Evolutionary conservation across 2,888 invertebrate species (phyloP), one percentile per base, ranked within the genome.

Genomic region (Diplolepis rosae): DNA sequence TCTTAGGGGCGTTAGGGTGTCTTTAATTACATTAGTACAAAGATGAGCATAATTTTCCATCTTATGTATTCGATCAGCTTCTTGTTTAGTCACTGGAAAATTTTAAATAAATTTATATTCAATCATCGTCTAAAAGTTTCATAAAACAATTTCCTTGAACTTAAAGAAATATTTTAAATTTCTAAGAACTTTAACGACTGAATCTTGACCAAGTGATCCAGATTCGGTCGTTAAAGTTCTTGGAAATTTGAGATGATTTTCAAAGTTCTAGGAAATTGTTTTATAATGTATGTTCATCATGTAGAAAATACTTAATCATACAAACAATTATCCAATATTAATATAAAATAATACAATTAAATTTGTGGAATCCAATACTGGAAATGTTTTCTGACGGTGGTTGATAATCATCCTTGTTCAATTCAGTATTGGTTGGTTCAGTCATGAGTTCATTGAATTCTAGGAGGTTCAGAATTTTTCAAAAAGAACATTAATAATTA

Each of bases 21-120:
- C 61, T 42, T 73, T 76, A 15, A 76, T 76, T 9, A 79, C 70
- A 7, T 75, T 69, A 0, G 78, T 70, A 22, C 74, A 73, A 6
- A 84, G 69, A 56, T 85, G 80, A 1, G 75, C 68, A 52, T 86
- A 86, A 75, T 87, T 86, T 72, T 86, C 86, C 67, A 73, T 48
- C 65, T 86, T 82, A 70, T 85, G 85, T 54, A 85, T 81, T 52
- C 69, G 67, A 4, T 70, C 69, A 1, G 73, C 68, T 30, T 83
- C 83, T 3, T 68, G 61, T 6, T 69, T 28, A 4, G 72, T 69
- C 27, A 70, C 77, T 77, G n/a, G 0, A 72, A 75, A 72, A 7
- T 6, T 32, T 3, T 13, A n/a, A 13, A 42, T 11, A 18, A 18
- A 15, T 7, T 18, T n/a, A n/a, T n/a, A n/a, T n/a, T 18, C 15